These are phyloP conservation scores for Ptychadena robeensis DNA, from an alignment of 2,797 vertebrate species.

Conservation along the genomic window DNA sequence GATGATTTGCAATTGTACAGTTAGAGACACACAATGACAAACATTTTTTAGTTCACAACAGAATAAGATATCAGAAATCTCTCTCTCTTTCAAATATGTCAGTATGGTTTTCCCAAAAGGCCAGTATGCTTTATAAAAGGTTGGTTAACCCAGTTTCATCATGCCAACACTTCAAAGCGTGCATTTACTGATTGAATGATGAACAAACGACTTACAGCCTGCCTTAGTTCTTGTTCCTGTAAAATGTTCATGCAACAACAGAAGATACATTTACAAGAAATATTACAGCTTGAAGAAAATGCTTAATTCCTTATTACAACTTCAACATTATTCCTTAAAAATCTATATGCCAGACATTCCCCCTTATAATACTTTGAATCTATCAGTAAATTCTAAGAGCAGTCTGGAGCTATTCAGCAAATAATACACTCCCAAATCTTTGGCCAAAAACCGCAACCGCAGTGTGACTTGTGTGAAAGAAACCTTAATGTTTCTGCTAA, in stretches of 20 bases:
- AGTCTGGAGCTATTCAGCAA: too few relatives aligned
- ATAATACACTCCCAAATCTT: too few relatives aligned
- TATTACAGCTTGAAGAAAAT: not conserved
- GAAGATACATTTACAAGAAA: slow-evolving; percentile 9
- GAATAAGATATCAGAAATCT: not conserved
- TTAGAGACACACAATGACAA: not conserved
- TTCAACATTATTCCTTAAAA: too few relatives aligned
- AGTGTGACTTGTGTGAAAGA: too few relatives aligned
- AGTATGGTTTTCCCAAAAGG: not conserved
- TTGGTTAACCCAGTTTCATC: slow-evolving; percentile 20
- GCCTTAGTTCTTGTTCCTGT: slow-evolving; percentile 90
- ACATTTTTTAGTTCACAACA: not conserved
- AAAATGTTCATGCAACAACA: slow-evolving; percentile 70
- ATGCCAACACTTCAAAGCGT: slow-evolving; percentile 59
- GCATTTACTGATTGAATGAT: slow-evolving; percentile 64
- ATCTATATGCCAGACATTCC: too few relatives aligned
- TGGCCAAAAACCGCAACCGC: too few relatives aligned
- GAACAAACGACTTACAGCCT: slow-evolving; percentile 83
- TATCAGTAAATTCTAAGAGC: too few relatives aligned
- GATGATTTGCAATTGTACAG: not conserved
- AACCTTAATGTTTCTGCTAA: too few relatives aligned
- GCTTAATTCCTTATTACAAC: not conserved
- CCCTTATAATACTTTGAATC: too few relatives aligned
- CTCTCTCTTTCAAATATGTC: not conserved
- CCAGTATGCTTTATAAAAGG: slow-evolving; percentile 3